Percentiles rank a stretch among this genome's conserved stretches.
These are phyloP conservation scores for Rafetus swinhoei DNA, from an alignment of 2,113 vertebrate genomes.

Conservation along the genomic window DNA sequence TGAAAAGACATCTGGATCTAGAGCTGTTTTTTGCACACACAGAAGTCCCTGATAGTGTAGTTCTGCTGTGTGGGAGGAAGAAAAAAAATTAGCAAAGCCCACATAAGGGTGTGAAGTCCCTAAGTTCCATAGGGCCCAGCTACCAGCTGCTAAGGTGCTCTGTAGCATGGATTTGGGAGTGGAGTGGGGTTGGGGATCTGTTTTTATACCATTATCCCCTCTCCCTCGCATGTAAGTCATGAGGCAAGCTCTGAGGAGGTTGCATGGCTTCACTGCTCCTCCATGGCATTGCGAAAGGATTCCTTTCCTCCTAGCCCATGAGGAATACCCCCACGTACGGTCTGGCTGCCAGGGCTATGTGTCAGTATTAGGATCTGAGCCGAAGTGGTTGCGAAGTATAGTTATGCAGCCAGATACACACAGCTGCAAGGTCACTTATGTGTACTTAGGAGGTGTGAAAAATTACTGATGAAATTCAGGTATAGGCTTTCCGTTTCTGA, in stretches of 20 bases:
- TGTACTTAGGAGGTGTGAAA: neutral
- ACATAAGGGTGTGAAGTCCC: rapidly evolving
- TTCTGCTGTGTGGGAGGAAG: neutral
- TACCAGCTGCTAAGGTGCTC: neutral
- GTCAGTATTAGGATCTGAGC: neutral
- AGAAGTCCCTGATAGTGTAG: neutral
- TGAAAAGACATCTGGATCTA: neutral
- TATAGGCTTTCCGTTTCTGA: neutral
- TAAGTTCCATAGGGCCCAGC: neutral
- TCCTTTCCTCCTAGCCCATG: neutral
- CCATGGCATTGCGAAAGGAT: rapidly evolving
- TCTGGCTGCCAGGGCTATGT: rapidly evolving
- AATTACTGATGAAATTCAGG: neutral
- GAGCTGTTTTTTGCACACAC: neutral
- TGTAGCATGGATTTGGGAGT: neutral
- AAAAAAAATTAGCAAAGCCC: neutral
- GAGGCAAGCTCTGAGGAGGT: neutral
- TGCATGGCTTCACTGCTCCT: rapidly evolving
- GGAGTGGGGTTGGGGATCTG: rapidly evolving
- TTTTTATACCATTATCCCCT: neutral
- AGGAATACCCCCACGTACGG: neutral
- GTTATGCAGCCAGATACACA: neutral
- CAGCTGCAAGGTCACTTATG: neutral
- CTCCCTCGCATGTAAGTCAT: rapidly evolving
- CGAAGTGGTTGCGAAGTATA: rapidly evolving